Base-by-base conservation (phyloP, 2,797 vertebrate genomes). In the Eulemur albifrons region DNA sequence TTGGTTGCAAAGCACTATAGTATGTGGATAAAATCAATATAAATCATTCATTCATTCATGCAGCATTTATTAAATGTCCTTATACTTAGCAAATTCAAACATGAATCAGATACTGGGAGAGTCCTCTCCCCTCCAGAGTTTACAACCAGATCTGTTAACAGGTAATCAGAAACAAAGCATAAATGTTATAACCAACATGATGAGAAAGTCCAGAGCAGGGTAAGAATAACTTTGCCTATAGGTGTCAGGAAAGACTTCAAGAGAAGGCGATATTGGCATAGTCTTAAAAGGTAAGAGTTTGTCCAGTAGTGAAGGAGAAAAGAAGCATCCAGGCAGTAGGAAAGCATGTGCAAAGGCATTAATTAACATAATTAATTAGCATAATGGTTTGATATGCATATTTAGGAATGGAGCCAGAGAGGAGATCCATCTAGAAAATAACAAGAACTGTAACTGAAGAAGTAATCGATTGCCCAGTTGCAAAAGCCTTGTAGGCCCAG, bases 21-120 rank as follows among this genome's bases (percentile, higher is more conserved):
- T 45, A 88, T 43, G 43, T 25, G 4, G 38, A 14, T 50, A 70
- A 63, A 0, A 85, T 90, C 65, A 50, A 52, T 27, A 52, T 48
- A 35, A 14, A 61, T 79, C 88, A 63, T 95, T 96, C 73, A 87
- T 65, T 93, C 69, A 93, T 77, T 82, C 43, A 30, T 65, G 88
- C 15, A 79, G 50, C 18, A 52, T 88, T 85, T 72, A 90, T 45
- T 93, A 87, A 82, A 70, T 77, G 38, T 81, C 27, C 52, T 87
- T 67, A 0, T 67, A 76, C 72, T 92, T 90, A 35, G n/a, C 15
- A 94, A 65, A 79, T 95, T 88, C n/a, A 77, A 75, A 79, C 77
- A 38, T 50, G 40, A 81, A 61, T 57, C 23, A 81, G 20, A 20
- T 69, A 40, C 40, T 54, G 40, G 43, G 69, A 95, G 65, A 57